A percentile compares a stretch with the other conserved stretches of the same genome.
Evolutionary conservation across 2,113 vertebrate species (phyloP).

Genomic region (Ranitomeya variabilis): DNA sequence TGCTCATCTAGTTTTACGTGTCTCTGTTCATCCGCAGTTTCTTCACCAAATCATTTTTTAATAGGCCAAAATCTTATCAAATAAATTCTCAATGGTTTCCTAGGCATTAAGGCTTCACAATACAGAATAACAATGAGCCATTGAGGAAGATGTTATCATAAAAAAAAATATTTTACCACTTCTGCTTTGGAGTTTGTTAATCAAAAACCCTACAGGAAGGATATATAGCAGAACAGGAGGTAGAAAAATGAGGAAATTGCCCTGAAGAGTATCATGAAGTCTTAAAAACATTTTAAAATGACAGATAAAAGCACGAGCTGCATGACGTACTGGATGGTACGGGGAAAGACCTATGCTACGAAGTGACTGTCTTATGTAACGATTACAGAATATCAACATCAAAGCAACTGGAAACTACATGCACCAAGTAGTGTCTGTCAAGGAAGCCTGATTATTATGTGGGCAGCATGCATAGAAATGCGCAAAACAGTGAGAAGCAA

Average conservation of each 20-base stretch:
- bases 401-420: neutral
- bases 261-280: neutral
- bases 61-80: neutral
- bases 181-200: slow-evolving; percentile 27
- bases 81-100: neutral
- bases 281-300: neutral
- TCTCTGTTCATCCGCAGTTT: neutral
- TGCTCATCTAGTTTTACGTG: neutral
- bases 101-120: neutral
- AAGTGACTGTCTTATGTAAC: neutral
- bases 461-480: too few relatives aligned
- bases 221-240: neutral
- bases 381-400: neutral
- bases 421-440: too few relatives aligned
- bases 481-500: too few relatives aligned
- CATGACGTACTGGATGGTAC: too few relatives aligned
- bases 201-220: slow-evolving; percentile 24
- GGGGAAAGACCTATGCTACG: neutral
- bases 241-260: slow-evolving; percentile 20
- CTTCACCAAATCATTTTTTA: neutral
- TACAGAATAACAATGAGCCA: neutral
- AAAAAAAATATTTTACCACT: neutral
- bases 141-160: neutral
- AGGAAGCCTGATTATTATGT: too few relatives aligned
- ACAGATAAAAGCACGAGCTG: neutral